phyloP scores from a whole-genome alignment of 2,113 vertebrate species.

The Pelvicachromis taeniatus region DNA sequence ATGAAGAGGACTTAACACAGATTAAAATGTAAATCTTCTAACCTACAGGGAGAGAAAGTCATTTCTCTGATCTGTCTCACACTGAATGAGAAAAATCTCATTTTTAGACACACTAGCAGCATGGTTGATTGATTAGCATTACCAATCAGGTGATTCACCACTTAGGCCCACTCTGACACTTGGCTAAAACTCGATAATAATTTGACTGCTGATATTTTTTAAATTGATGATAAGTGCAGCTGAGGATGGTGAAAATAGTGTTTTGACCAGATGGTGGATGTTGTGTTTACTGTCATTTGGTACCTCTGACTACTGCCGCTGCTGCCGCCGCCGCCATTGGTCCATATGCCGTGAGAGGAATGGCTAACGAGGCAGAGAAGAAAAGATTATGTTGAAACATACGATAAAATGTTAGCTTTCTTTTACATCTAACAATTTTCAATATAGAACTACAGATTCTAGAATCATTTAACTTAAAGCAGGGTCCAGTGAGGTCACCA shows the following conservation, averaged over 20 bases:
- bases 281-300: neutral
- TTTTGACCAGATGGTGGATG: neutral
- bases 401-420: neutral
- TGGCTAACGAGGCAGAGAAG: constrained; percentile 73
- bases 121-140: neutral
- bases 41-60: neutral
- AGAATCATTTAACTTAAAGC: neutral
- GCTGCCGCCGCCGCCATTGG: constrained; percentile 94
- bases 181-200: neutral
- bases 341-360: constrained; percentile 96
- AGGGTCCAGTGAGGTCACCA: neutral
- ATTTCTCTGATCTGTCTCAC: neutral
- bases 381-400: neutral
- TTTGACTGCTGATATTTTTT: neutral
- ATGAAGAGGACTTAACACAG: neutral
- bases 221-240: neutral
- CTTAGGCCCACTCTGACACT: neutral
- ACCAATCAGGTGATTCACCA: neutral
- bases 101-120: neutral
- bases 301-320: constrained; percentile 90
- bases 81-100: neutral
- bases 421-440: neutral
- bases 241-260: neutral
- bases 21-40: constrained; percentile 21
- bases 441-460: neutral